phyloP scores from a whole-genome alignment of 2,113 vertebrate species.

The Muscicapa adusta region DNA sequence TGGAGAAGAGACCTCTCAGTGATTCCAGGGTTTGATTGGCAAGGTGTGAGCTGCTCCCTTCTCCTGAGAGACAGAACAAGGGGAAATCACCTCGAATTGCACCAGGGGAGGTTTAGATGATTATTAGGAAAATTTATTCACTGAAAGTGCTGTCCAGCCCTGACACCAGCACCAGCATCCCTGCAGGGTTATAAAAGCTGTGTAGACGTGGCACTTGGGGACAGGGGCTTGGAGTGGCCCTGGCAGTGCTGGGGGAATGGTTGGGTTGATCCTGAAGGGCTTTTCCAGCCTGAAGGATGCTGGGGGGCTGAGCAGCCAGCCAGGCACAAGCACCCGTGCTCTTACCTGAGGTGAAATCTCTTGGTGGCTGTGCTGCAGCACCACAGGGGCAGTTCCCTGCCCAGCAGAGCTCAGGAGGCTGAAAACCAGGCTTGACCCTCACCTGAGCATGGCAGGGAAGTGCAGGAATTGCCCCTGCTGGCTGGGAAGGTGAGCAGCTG shows the following conservation, averaged over 20 bases:
- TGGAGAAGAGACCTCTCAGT: background rate
- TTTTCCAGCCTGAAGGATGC: background rate
- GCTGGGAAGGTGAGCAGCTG: background rate
- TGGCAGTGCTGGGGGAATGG: background rate
- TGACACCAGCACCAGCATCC: background rate
- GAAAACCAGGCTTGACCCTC: rapidly evolving
- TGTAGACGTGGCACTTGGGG: background rate
- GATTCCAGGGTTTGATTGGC: rapidly evolving
- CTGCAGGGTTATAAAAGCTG: background rate
- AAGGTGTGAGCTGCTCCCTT: background rate
- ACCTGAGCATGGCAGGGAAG: rapidly evolving
- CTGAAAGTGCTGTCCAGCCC: background rate
- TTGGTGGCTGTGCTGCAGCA: background rate
- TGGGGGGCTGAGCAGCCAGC: background rate
- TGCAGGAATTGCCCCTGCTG: rapidly evolving
- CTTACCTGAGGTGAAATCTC: rapidly evolving
- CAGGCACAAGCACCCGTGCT: background rate
- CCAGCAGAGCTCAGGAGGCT: background rate
- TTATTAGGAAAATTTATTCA: background rate
- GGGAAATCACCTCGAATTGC: background rate
- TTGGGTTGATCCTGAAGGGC: background rate
- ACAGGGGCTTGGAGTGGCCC: background rate
- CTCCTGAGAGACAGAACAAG: background rate
- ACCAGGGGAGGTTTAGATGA: background rate
- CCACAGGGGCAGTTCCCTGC: background rate